Base-by-base conservation (phyloP, 2,113 vertebrate genomes). In the Passer domesticus region DNA sequence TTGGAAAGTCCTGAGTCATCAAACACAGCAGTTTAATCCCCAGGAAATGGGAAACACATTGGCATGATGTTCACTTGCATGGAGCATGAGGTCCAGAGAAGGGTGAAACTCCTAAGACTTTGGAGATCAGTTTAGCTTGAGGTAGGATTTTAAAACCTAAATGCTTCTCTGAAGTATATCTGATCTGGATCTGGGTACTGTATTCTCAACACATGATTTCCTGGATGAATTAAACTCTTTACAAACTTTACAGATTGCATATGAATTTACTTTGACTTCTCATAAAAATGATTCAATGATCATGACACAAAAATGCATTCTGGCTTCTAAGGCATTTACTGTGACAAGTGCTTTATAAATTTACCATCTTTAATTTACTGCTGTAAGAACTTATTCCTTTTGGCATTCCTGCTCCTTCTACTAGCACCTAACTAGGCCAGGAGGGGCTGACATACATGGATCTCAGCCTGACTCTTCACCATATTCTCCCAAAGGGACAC, bases 231-330 rank as follows among this genome's bases (percentile, higher is more conserved):
- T 89, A 89, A 90, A 75, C 68, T 60, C 73, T 91, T 80, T 78
- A 83, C 33, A 78, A 75, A 90, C 43, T 90, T 83, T 68, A 82
- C 37, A 87, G 73, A 94, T 87, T 87, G 85, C 37, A 69, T 24
- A 35, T 49, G 47, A 93, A 86, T 81, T 91, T 68, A 75, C 60
- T 93, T 60, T 27, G 56, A 94, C 92, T 90, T 77, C 86, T 87
- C 90, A 92, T 96, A 95, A 96, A 95, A 96, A 95, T 94, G 90
- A 97, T 92, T 95, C 82, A 94, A 14, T 72, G 87, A 79, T 89
- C 74, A 67, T 67, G 80, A 95, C 90, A 93, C 41, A 24, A 90
- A 94, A 92, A 88, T 52, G 15, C 76, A 64, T 63, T 90, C 30
- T 56, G 74, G 50, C 25, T 85, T 94, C 49, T 46, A 78, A 90